Conservation (phyloP, 2,888 invertebrate species). For the Ormyrus nitidulus region DNA sequence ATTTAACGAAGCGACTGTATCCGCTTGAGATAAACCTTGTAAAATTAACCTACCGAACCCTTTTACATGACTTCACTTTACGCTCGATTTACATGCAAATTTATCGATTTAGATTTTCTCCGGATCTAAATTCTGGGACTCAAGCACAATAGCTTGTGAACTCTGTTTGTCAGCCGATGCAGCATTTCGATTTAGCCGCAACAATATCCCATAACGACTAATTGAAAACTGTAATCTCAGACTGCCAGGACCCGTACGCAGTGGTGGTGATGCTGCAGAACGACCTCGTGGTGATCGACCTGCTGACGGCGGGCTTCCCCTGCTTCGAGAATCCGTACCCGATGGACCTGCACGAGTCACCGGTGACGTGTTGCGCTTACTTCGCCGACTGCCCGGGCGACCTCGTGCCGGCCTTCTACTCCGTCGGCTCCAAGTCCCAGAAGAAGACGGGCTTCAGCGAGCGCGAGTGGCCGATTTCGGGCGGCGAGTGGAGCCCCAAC, state of each 20-base stretch:
- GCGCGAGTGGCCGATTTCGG: constrained; percentile 96
- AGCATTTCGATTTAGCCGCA: not conserved
- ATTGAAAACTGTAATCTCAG: constrained; percentile 77
- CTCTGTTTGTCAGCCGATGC: not conserved
- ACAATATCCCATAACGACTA: no score
- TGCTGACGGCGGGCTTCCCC: constrained; percentile 96
- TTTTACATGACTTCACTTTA: not conserved
- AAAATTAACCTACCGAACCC: not conserved
- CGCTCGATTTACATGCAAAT: not conserved
- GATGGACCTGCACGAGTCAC: constrained; percentile 99
- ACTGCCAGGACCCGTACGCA: constrained; percentile 98
- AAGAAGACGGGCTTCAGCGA: constrained; percentile 91
- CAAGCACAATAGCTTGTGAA: not conserved
- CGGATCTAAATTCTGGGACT: not conserved
- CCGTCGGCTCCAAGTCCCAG: constrained; percentile 87
- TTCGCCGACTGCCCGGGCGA: constrained; percentile 98
- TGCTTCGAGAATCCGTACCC: constrained; percentile 99
- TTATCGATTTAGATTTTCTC: not conserved
- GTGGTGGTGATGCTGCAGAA: constrained; percentile 98
- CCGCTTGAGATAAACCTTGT: not conserved
- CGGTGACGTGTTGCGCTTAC: constrained; percentile 97
- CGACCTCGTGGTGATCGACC: constrained; percentile 98
- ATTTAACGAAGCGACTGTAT: constrained; percentile 2
- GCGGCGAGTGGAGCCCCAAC: constrained; percentile 96
- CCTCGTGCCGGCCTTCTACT: constrained; percentile 98